Percentiles rank a stretch among this genome's conserved stretches.
These are phyloP conservation scores for Diploptera punctata DNA, from an alignment of 2,888 invertebrate genomes.

Conservation along the genomic window DNA sequence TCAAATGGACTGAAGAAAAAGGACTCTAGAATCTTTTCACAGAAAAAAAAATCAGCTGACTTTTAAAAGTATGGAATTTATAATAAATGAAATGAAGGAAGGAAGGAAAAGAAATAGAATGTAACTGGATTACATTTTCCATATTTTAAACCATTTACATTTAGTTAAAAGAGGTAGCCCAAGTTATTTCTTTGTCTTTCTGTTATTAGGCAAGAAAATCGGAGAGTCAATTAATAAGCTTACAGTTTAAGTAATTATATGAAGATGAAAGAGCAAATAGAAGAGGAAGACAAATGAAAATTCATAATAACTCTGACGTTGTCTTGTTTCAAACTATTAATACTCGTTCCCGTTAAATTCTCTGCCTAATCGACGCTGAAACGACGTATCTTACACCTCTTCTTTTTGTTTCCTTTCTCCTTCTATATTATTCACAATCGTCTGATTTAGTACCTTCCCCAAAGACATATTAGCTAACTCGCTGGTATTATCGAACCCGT, in stretches of 20 bases:
- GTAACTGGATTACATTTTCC: not conserved
- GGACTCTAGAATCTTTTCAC: too few species aligned
- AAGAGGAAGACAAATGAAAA: slow-evolving; percentile 10
- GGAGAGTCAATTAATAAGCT: slow-evolving; percentile 20
- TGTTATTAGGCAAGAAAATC: too few species aligned
- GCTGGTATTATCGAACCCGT: too few species aligned
- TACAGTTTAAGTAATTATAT: not conserved
- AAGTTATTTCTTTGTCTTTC: too few species aligned
- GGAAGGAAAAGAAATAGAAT: too few species aligned
- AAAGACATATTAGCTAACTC: slow-evolving; percentile 13
- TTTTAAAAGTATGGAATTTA: too few species aligned
- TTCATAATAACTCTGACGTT: slow-evolving; percentile 14
- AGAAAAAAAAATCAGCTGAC: too few species aligned
- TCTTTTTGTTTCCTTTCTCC: slow-evolving; percentile 16
- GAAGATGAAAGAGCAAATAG: not conserved
- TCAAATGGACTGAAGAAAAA: too few species aligned
- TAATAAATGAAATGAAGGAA: too few species aligned
- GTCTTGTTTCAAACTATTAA: slow-evolving; percentile 18
- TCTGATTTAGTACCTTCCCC: not conserved
- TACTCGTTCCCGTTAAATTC: slow-evolving; percentile 21
- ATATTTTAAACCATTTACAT: slow-evolving; percentile 22
- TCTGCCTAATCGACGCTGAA: slow-evolving; percentile 30
- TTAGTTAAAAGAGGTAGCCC: not conserved
- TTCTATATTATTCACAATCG: not conserved
- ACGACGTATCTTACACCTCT: slow-evolving; percentile 31